Conservation (phyloP, 2,888 invertebrate species). For the Harpagoxenus sublaevis region DNA sequence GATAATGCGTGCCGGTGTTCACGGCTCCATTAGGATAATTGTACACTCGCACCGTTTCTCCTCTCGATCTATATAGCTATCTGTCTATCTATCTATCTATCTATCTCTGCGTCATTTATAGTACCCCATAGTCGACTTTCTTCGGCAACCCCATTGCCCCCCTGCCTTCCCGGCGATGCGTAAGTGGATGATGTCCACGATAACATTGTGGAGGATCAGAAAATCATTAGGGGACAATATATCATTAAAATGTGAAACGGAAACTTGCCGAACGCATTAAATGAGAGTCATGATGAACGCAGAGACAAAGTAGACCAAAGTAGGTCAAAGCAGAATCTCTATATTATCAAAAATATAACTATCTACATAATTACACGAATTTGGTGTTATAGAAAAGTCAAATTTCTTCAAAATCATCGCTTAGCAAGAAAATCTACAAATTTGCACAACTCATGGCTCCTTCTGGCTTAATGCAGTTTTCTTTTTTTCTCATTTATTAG, state of each 20-base stretch:
- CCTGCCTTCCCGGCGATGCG: neutral
- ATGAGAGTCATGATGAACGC: neutral
- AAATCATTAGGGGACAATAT: constrained; percentile 39
- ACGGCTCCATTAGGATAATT: constrained; percentile 85
- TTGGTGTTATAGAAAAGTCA: neutral
- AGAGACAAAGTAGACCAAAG: neutral
- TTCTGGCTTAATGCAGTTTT: neutral
- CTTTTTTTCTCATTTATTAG: neutral
- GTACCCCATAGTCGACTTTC: constrained; percentile 29
- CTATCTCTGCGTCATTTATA: constrained; percentile 25
- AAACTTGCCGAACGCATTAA: constrained; percentile 1
- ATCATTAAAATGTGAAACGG: constrained; percentile 4
- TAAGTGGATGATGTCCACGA: constrained; percentile 10
- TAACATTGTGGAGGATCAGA: constrained; percentile 6
- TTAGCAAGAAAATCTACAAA: neutral
- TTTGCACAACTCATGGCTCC: neutral
- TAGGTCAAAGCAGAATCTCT: neutral
- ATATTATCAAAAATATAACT: neutral
- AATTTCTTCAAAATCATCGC: neutral
- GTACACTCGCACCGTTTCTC: constrained; percentile 73
- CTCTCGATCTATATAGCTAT: constrained; percentile 55
- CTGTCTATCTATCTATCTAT: constrained; percentile 17
- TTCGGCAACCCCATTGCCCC: constrained; percentile 23
- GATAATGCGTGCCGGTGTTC: constrained; percentile 81
- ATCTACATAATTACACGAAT: neutral